These are phyloP conservation scores for Oikopleura vanhoeffeni DNA, from an alignment of 23 tunicate species.

Conservation along the genomic window DNA sequence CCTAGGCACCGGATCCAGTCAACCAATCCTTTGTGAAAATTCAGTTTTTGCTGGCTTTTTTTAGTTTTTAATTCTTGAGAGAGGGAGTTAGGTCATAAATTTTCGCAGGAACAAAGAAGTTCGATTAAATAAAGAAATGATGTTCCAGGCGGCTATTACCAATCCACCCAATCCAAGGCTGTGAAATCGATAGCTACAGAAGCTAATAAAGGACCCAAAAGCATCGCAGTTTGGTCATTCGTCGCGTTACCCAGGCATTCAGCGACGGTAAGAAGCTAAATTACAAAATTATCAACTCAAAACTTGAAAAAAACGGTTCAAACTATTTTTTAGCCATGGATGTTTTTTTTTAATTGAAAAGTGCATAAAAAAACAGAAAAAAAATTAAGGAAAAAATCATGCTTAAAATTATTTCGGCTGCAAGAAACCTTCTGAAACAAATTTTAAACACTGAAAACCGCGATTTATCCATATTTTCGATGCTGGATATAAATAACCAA, in stretches of 20 bases:
- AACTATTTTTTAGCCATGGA: not conserved
- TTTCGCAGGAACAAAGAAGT: not conserved
- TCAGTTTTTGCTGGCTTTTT: not conserved
- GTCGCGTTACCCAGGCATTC: not conserved
- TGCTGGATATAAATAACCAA: too few species aligned
- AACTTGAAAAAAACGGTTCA: not conserved
- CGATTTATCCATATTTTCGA: too few species aligned
- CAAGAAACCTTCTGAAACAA: too few species aligned
- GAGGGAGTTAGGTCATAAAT: not conserved
- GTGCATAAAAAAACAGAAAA: too few species aligned
- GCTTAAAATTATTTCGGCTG: too few species aligned
- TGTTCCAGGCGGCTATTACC: not conserved
- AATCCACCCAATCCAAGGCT: not conserved
- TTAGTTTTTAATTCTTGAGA: not conserved
- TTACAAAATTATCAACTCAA: not conserved
- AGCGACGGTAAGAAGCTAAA: not conserved
- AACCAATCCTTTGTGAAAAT: not conserved
- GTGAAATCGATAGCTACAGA: not conserved
- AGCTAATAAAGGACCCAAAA: not conserved
- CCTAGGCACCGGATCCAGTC: not conserved
- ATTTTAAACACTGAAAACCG: too few species aligned
- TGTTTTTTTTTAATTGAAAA: too few species aligned
- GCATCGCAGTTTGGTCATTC: conserved; percentile 1
- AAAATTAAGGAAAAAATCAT: too few species aligned
- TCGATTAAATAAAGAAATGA: not conserved